Conservation (phyloP, 2,797 vertebrate genomes). For the Antrozous pallidus region DNA sequence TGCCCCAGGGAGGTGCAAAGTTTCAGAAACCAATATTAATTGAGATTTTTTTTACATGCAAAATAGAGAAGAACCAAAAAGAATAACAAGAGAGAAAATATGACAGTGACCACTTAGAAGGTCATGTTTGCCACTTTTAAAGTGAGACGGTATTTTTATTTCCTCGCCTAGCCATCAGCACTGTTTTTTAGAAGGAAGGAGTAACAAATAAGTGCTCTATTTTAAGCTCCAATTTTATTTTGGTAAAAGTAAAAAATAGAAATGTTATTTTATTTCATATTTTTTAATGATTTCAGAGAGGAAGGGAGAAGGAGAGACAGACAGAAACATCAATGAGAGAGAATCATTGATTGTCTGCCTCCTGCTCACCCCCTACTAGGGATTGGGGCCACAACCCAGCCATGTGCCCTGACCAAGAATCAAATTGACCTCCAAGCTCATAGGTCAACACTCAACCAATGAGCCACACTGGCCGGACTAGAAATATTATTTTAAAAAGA, state of each 20-base stretch:
- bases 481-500: background rate
- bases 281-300: no score
- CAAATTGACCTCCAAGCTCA: no score
- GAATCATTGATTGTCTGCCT: no score
- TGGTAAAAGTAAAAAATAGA: background rate
- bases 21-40: slow-evolving; percentile 7
- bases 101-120: background rate
- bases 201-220: background rate
- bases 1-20: background rate
- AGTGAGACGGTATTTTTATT: background rate
- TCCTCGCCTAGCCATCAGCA: background rate
- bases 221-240: background rate
- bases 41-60: background rate
- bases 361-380: no score
- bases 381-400: no score
- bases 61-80: background rate
- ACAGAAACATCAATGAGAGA: no score
- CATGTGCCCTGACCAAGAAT: no score
- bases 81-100: background rate
- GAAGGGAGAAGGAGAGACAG: no score
- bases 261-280: background rate
- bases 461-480: no score
- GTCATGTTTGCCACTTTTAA: background rate
- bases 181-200: background rate
- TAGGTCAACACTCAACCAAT: no score